Conservation (phyloP, 2,797 vertebrate species). For the Cercopithecus mitis region DNA sequence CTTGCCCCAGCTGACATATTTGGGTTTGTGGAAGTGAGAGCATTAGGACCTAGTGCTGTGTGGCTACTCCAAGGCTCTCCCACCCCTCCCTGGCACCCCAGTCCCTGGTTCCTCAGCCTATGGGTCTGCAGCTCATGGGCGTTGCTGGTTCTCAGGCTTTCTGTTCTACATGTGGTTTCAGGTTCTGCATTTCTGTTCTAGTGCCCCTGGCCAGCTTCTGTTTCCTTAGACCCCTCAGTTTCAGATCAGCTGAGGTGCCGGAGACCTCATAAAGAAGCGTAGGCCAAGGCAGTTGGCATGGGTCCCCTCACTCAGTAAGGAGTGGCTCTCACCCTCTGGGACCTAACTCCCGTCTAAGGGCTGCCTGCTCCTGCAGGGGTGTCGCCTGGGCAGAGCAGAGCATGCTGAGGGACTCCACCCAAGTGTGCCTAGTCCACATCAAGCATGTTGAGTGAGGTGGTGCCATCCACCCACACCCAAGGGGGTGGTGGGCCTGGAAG, state of each 20-base stretch:
- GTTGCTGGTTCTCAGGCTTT: conserved; percentile 12
- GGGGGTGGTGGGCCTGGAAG: neutral
- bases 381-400: neutral
- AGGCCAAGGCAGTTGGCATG: neutral
- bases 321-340: neutral
- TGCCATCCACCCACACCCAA: neutral
- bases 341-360: neutral
- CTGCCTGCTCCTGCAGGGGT: neutral
- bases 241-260: conserved; percentile 16
- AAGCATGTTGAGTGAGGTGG: neutral
- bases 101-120: neutral
- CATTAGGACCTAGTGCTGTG: accelerated
- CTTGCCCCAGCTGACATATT: neutral
- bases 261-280: neutral
- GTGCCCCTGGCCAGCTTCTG: conserved; percentile 39
- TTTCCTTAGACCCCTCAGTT: conserved; percentile 72
- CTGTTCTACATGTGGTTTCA: conserved; percentile 74
- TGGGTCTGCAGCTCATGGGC: neutral
- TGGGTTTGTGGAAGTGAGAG: neutral
- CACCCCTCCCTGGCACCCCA: too few relatives aligned
- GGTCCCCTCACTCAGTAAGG: neutral
- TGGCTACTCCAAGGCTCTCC: neutral
- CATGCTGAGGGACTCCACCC: neutral
- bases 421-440: neutral
- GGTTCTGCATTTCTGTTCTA: conserved; percentile 65